A percentile compares a stretch with the other conserved stretches of the same genome.
phyloP scores from a whole-genome alignment of 2,888 invertebrate species.

The Lepas anatifera region DNA sequence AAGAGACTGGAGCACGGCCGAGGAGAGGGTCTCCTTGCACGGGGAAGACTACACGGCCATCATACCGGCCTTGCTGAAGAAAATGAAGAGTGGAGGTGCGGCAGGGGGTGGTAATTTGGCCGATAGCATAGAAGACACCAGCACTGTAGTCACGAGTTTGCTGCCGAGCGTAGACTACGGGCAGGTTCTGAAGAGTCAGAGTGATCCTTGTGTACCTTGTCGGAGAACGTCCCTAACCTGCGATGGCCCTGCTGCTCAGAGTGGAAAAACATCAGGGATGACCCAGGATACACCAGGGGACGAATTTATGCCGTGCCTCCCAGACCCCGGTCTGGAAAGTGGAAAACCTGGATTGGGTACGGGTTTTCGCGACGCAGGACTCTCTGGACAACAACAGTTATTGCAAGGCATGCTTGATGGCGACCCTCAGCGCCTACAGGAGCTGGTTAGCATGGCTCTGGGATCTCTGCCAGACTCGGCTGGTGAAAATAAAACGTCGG shows the following conservation, averaged over 20 bases:
- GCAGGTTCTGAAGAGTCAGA: not conserved
- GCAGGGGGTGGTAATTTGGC: too few species aligned
- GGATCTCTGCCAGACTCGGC: too few species aligned
- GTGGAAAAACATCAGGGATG: not conserved
- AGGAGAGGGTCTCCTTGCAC: not conserved
- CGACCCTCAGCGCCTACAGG: not conserved
- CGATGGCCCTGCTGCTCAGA: not conserved
- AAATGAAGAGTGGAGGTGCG: not conserved
- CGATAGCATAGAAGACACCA: not conserved
- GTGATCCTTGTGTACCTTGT: not conserved
- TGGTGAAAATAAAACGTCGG: too few species aligned
- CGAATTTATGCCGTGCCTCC: too few species aligned
- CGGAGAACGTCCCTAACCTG: not conserved
- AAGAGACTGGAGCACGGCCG: too few species aligned
- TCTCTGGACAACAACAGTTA: too few species aligned
- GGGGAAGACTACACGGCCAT: not conserved
- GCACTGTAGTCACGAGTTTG: not conserved
- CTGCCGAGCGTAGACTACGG: not conserved
- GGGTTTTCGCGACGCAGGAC: too few species aligned
- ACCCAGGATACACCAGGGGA: too few species aligned
- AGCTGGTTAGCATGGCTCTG: too few species aligned
- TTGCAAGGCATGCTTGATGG: too few species aligned
- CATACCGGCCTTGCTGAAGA: not conserved
- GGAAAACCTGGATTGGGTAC: not conserved
- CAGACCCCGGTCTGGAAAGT: not conserved